phyloP scores from a whole-genome alignment of 2,113 vertebrate species.

The Sialia sialis region DNA sequence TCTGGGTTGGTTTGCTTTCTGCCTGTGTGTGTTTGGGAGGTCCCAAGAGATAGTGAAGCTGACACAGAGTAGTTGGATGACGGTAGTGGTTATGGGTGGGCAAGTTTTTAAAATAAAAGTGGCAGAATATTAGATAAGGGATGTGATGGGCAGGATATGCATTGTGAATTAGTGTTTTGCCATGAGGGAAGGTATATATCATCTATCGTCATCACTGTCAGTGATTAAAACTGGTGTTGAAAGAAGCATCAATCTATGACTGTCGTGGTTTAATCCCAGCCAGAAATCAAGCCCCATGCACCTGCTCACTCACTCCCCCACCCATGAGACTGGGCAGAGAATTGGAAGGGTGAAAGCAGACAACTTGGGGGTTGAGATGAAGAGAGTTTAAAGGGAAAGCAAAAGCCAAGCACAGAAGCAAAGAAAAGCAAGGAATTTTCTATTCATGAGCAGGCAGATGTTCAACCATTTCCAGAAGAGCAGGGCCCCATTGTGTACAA shows the following conservation, averaged over 20 bases:
- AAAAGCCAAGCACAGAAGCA: not conserved
- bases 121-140: not conserved
- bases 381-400: not conserved
- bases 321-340: not conserved
- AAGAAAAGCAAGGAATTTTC: not conserved
- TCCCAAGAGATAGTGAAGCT: not conserved
- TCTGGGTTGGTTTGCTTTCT: not conserved
- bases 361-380: rapidly evolving
- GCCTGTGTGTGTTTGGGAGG: not conserved
- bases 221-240: not conserved
- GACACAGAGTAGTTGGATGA: not conserved
- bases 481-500: not conserved
- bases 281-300: rapidly evolving
- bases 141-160: not conserved
- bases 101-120: not conserved
- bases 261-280: not conserved
- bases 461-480: not conserved
- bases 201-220: not conserved
- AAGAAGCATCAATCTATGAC: not conserved
- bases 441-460: not conserved
- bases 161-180: not conserved
- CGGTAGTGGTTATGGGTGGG: not conserved
- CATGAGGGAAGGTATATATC: not conserved
- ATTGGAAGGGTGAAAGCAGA: not conserved
- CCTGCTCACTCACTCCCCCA: rapidly evolving